These are phyloP conservation scores for Chloroclystis v-ata DNA, from an alignment of 2,888 invertebrate species.

Conservation along the genomic window DNA sequence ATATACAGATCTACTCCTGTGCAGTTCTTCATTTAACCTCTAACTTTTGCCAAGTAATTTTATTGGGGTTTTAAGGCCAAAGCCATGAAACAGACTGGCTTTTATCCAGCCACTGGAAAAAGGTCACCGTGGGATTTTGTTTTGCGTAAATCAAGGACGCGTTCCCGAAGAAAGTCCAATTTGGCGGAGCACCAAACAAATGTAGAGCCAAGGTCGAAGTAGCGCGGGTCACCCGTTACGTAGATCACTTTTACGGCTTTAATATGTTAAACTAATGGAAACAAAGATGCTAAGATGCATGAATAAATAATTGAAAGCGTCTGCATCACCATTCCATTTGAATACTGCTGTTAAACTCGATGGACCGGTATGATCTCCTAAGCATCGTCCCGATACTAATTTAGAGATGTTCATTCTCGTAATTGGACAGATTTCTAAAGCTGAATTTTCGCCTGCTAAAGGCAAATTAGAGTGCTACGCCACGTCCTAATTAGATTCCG, in stretches of 20 bases:
- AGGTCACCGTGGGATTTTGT: conserved; percentile 33
- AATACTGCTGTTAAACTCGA: conserved; percentile 10
- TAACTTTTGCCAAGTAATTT: too few relatives aligned
- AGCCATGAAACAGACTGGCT: conserved; percentile 39
- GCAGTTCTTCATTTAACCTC: too few relatives aligned
- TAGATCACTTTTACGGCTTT: conserved; percentile 16
- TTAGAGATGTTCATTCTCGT: conserved; percentile 14
- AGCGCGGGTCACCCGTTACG: conserved; percentile 32
- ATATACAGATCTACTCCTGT: too few relatives aligned
- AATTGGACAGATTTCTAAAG: conserved; percentile 17
- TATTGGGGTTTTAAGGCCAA: conserved; percentile 36
- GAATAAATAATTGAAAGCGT: conserved; percentile 18
- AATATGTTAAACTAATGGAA: conserved; percentile 16
- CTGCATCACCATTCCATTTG: conserved; percentile 11
- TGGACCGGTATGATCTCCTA: conserved; percentile 10
- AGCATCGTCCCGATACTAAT: conserved; percentile 13
- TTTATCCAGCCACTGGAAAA: conserved; percentile 36
- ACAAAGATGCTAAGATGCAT: conserved; percentile 19
- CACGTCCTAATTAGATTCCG: conserved; percentile 22
- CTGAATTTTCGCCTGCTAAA: conserved; percentile 17
- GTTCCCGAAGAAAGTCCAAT: conserved; percentile 21
- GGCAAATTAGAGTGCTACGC: conserved; percentile 19
- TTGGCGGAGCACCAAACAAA: conserved; percentile 41
- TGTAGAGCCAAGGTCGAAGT: conserved; percentile 39
- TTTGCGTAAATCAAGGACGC: conserved; percentile 29